Base-by-base conservation (phyloP, 2,113 vertebrate genomes). In the Rhinolophus ferrumequinum region DNA sequence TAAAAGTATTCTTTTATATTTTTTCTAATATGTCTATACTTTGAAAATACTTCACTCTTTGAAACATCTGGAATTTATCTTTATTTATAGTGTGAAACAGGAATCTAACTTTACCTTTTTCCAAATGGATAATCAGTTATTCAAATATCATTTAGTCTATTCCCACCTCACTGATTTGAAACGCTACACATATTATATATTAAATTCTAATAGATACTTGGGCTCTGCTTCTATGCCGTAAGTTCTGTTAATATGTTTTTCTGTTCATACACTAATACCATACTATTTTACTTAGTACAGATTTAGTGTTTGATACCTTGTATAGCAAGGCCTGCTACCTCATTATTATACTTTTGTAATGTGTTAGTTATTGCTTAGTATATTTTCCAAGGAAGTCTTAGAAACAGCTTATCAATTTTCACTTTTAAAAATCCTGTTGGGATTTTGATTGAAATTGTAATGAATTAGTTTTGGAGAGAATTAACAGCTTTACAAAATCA, bases 401-500 rank as follows among this genome's bases (percentile, higher is more conserved):
- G 62, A 88, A 83, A 83, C 69, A 91, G 47, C 47, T 77, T 91
- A 62, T 69, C 62, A 79, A 12, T 89, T 96, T 76, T 58, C 33
- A 95, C 75, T 83, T 83, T 56, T 44, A 91, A 82, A 96, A 95
- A 44, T 52, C 28, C 15, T 44, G 41, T 62, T 88, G 19, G 38
- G 6, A 93, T 93, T 95, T 82, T 93, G 28, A 30, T 81, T 86
- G 35, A 86, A 64, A 82, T 90, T 82, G 26, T 91, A 77, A 60
- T 82, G n/a, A 91, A 76, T 86, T 54, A 69, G 47, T 54, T 94
- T 87, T 62, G 22, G 58, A 60, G 69, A 82, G 44, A 92, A 91
- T 92, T 87, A 87, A 87, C 60, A 81, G 28, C 54, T 94, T 92
- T 94, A 69, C 30, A 10, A 67, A 94, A 82, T 82, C n/a, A 94